Percentiles rank a stretch among this genome's conserved stretches.
Evolutionary conservation across 2,888 invertebrate genomes (phyloP).

Genomic region (Ochlodes sylvanus): DNA sequence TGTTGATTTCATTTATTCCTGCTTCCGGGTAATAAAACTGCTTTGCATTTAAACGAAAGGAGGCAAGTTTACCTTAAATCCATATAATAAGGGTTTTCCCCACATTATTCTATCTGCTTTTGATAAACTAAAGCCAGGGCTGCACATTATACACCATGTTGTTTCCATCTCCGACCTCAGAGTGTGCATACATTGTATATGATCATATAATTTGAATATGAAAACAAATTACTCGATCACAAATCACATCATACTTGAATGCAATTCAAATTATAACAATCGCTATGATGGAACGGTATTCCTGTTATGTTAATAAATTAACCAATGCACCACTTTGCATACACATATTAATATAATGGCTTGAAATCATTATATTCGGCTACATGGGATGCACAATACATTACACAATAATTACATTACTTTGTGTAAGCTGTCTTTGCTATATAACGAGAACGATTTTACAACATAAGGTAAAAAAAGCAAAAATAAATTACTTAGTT

Average conservation of each 20-base stretch:
- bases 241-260: conserved; percentile 58
- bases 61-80: conserved; percentile 14
- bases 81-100: no score
- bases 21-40: conserved; percentile 42
- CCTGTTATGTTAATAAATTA: conserved; percentile 46
- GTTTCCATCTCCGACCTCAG: conserved; percentile 8
- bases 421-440: no score
- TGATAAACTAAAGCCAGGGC: neutral
- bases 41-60: neutral
- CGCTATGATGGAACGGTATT: conserved; percentile 47
- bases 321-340: conserved; percentile 36
- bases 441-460: no score
- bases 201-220: conserved; percentile 71
- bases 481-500: no score
- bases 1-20: conserved; percentile 51
- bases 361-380: conserved; percentile 11
- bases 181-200: conserved; percentile 20
- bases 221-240: conserved; percentile 59
- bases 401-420: neutral
- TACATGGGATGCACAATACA: neutral
- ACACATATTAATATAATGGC: conserved; percentile 18
- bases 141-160: neutral
- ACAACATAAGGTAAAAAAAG: no score
- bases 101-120: neutral
- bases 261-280: conserved; percentile 56